Conservation (phyloP, 2,113 vertebrate genomes). For the Nycticryphes semicollaris region DNA sequence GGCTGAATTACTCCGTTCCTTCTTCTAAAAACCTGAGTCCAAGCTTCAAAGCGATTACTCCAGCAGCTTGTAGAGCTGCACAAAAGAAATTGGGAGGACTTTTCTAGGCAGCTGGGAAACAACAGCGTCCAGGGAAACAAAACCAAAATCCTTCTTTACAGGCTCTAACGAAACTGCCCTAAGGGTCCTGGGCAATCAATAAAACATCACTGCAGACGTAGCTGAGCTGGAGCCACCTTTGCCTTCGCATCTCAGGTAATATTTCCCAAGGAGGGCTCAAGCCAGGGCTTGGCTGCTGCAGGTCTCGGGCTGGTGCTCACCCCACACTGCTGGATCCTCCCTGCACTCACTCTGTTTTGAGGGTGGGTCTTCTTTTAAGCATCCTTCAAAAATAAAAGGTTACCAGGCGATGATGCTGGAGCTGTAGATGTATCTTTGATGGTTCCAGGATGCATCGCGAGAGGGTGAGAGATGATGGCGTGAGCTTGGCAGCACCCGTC, state of each 20-base stretch:
- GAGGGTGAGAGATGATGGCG: not conserved
- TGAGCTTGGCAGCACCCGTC: rapidly evolving
- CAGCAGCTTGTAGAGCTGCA: not conserved
- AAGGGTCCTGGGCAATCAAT: conserved; percentile 34
- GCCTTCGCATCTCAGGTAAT: not conserved
- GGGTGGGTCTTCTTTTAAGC: not conserved
- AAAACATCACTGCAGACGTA: conserved; percentile 34
- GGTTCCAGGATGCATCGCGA: not conserved
- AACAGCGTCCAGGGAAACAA: not conserved
- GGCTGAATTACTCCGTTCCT: not conserved
- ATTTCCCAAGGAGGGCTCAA: not conserved
- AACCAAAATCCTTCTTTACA: not conserved
- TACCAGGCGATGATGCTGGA: rapidly evolving
- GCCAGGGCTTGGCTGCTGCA: not conserved
- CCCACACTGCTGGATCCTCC: not conserved
- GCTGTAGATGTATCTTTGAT: rapidly evolving
- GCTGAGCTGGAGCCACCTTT: not conserved
- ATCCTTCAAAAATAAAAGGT: rapidly evolving
- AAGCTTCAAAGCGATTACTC: not conserved
- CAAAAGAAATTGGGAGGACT: not conserved
- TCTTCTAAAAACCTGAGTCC: not conserved
- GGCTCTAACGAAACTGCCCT: not conserved
- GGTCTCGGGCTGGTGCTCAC: not conserved
- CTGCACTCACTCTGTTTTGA: rapidly evolving
- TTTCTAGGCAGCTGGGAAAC: not conserved